These are phyloP conservation scores for Augochlorella aurata DNA, from an alignment of 2,888 invertebrate species.

Conservation along the genomic window DNA sequence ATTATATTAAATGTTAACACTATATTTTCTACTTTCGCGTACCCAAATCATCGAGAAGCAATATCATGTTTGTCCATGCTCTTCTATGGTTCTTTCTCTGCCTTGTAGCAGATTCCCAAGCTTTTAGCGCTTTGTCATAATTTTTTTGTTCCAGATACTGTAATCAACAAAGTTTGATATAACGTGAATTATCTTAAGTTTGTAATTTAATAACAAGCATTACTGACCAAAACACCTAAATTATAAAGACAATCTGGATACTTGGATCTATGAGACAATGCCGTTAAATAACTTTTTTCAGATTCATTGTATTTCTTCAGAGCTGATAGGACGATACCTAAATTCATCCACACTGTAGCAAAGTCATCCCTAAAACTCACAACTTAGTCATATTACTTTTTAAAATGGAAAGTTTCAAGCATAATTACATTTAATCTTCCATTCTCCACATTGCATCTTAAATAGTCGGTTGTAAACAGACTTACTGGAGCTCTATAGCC, in stretches of 20 bases:
- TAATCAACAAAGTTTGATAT: slow-evolving; percentile 56
- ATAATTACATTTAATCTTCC: neutral
- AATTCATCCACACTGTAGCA: slow-evolving; percentile 99
- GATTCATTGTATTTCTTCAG: slow-evolving; percentile 88
- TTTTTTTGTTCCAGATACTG: slow-evolving; percentile 91
- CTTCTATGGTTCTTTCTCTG: slow-evolving; percentile 90
- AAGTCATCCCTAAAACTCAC: slow-evolving; percentile 88
- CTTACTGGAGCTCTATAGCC: slow-evolving; percentile 89
- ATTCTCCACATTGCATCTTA: slow-evolving; percentile 3
- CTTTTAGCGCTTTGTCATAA: slow-evolving; percentile 88
- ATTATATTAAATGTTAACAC: neutral
- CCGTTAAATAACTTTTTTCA: slow-evolving; percentile 90
- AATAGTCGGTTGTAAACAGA: slow-evolving; percentile 25
- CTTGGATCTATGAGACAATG: slow-evolving; percentile 88
- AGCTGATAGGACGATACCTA: slow-evolving; percentile 94
- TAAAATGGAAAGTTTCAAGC: neutral
- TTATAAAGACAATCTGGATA: slow-evolving; percentile 98
- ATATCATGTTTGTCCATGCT: slow-evolving; percentile 96
- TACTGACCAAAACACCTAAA: slow-evolving; percentile 93
- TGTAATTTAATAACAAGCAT: slow-evolving; percentile 1
- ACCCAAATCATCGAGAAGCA: slow-evolving; percentile 91
- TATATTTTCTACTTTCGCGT: slow-evolving; percentile 55
- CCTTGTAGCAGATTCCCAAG: slow-evolving; percentile 92
- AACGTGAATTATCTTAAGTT: neutral
- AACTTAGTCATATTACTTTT: slow-evolving; percentile 22